phyloP scores from a whole-genome alignment of 2,113 vertebrate species.

The Archilochus colubris region DNA sequence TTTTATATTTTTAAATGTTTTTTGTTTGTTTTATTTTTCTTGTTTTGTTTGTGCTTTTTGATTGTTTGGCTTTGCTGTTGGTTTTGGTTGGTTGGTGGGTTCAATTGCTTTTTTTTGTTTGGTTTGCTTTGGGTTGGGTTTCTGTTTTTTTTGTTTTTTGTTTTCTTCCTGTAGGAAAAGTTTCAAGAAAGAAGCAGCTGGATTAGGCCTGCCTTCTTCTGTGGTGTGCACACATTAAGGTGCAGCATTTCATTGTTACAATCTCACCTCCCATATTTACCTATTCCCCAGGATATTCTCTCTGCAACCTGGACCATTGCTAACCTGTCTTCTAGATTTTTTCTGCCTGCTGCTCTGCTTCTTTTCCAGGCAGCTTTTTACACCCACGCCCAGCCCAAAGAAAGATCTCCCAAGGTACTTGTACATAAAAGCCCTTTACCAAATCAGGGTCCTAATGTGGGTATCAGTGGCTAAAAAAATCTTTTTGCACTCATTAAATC shows the following conservation, averaged over 20 bases:
- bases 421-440: not conserved
- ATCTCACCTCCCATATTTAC: not conserved
- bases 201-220: not conserved
- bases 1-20: too few species aligned
- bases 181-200: not conserved
- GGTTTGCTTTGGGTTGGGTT: too few species aligned
- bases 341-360: not conserved
- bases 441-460: not conserved
- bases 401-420: not conserved
- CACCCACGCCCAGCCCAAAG: not conserved
- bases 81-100: too few species aligned
- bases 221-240: not conserved
- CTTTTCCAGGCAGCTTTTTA: not conserved
- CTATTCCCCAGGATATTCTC: not conserved
- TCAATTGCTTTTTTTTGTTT: too few species aligned
- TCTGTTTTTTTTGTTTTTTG: too few species aligned
- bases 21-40: too few species aligned
- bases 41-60: not conserved
- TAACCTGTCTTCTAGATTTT: not conserved
- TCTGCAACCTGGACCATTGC: not conserved
- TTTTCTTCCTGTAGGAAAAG: not conserved
- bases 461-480: not conserved
- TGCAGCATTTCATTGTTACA: not conserved
- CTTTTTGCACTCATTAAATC: not conserved
- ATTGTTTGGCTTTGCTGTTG: too few species aligned